Evolutionary conservation across 2,113 vertebrate species (phyloP).

Genomic region (Butorides virescens): DNA sequence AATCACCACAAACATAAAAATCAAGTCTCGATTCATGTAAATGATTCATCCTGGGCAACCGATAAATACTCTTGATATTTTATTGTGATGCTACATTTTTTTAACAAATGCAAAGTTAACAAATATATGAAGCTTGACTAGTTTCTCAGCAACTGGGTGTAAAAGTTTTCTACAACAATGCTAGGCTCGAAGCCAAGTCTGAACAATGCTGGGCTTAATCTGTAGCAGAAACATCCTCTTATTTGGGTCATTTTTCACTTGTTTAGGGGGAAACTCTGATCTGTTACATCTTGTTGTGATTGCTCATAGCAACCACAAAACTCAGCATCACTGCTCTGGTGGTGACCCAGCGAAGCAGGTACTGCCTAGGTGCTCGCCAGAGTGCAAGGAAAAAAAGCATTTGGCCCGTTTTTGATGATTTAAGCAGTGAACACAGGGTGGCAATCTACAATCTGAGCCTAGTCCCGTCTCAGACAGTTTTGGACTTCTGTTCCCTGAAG

Average conservation of each 20-base stretch:
- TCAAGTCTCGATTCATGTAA: neutral
- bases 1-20: neutral
- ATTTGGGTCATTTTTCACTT: neutral
- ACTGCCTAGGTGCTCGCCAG: accelerated
- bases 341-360: neutral
- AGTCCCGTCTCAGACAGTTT: neutral
- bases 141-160: neutral
- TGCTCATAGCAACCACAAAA: neutral
- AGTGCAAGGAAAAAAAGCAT: neutral
- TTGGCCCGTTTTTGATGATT: neutral
- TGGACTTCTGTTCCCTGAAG: neutral
- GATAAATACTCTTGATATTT: neutral
- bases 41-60: neutral
- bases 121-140: neutral
- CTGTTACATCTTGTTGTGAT: neutral
- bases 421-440: neutral
- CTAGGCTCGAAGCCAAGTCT: constrained; percentile 7
- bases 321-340: neutral
- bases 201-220: constrained; percentile 15
- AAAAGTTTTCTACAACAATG: constrained; percentile 1
- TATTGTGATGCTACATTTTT: neutral
- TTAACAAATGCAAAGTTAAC: neutral
- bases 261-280: neutral
- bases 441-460: neutral
- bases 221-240: neutral